These are phyloP conservation scores for Streptopelia turtur DNA, from an alignment of 2,797 vertebrate species.

Conservation along the genomic window DNA sequence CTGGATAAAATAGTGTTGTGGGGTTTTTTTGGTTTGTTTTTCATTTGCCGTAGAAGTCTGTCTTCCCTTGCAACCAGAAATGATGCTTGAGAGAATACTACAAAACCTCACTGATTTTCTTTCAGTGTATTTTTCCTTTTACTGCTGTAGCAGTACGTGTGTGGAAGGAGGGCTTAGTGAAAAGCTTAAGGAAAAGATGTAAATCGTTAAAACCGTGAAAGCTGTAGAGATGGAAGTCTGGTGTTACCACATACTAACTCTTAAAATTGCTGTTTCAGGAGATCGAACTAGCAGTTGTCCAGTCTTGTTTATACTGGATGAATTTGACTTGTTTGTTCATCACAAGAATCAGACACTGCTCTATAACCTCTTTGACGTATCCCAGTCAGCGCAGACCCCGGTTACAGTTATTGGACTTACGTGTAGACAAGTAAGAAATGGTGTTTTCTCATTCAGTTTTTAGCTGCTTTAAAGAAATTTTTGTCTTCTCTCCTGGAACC, in stretches of 20 bases:
- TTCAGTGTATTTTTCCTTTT: neutral
- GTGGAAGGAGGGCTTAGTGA: neutral
- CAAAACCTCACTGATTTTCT: neutral
- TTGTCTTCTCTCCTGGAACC: neutral
- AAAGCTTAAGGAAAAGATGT: neutral
- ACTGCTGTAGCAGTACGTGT: accelerated
- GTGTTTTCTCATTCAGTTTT: accelerated
- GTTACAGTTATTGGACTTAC: slow-evolving; percentile 92
- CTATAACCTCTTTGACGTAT: slow-evolving; percentile 95
- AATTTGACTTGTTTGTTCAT: slow-evolving; percentile 96
- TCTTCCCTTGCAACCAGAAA: neutral
- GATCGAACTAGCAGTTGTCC: slow-evolving; percentile 89
- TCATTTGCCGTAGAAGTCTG: neutral
- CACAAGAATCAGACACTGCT: slow-evolving; percentile 97
- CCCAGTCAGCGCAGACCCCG: slow-evolving; percentile 95
- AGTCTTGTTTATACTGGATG: slow-evolving; percentile 92
- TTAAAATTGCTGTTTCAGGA: slow-evolving; percentile 75
- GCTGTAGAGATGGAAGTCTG: neutral
- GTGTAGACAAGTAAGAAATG: slow-evolving; percentile 88
- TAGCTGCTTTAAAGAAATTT: neutral
- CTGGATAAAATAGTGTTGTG: neutral
- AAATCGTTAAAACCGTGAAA: neutral
- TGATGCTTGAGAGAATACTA: neutral
- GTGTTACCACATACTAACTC: neutral
- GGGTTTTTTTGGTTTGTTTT: no score